Conservation (phyloP, 2,888 invertebrate species). For the Carcina quercana region DNA sequence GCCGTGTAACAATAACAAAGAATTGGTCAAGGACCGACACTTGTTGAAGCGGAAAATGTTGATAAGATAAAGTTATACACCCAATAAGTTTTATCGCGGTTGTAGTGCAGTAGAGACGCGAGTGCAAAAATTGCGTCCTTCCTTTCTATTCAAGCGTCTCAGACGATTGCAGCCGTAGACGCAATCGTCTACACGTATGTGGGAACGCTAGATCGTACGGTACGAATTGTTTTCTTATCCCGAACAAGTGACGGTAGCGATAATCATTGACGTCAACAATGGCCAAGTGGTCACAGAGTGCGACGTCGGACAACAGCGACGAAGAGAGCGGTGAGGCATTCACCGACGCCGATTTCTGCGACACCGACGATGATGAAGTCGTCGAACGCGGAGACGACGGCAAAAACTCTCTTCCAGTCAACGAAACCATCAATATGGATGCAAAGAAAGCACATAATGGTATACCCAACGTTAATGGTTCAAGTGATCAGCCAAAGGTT, state of each 20-base stretch:
- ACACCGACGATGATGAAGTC: slow-evolving; percentile 52
- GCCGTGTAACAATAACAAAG: too few relatives aligned
- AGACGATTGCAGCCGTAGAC: slow-evolving; percentile 26
- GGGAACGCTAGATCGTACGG: slow-evolving; percentile 40
- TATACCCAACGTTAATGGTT: slow-evolving; percentile 18
- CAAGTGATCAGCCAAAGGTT: slow-evolving; percentile 23
- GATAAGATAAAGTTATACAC: slow-evolving; percentile 52
- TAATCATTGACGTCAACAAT: slow-evolving; percentile 26
- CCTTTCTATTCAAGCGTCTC: slow-evolving; percentile 39
- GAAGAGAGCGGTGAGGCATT: slow-evolving; percentile 62
- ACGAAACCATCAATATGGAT: slow-evolving; percentile 50
- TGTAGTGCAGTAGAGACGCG: slow-evolving; percentile 36
- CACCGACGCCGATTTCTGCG: slow-evolving; percentile 63
- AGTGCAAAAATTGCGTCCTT: slow-evolving; percentile 46
- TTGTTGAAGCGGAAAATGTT: slow-evolving; percentile 48
- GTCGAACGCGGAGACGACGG: slow-evolving; percentile 29
- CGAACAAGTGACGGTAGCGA: slow-evolving; percentile 30
- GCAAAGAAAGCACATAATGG: slow-evolving; percentile 24
- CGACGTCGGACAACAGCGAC: slow-evolving; percentile 55
- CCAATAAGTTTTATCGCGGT: slow-evolving; percentile 41
- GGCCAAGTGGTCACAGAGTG: slow-evolving; percentile 47
- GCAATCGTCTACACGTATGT: slow-evolving; percentile 36
- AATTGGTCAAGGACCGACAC: slow-evolving; percentile 42
- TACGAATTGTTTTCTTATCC: slow-evolving; percentile 35
- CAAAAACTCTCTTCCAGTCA: slow-evolving; percentile 34